Base-by-base conservation (phyloP, 2,113 vertebrate species). In the Octodon degus region DNA sequence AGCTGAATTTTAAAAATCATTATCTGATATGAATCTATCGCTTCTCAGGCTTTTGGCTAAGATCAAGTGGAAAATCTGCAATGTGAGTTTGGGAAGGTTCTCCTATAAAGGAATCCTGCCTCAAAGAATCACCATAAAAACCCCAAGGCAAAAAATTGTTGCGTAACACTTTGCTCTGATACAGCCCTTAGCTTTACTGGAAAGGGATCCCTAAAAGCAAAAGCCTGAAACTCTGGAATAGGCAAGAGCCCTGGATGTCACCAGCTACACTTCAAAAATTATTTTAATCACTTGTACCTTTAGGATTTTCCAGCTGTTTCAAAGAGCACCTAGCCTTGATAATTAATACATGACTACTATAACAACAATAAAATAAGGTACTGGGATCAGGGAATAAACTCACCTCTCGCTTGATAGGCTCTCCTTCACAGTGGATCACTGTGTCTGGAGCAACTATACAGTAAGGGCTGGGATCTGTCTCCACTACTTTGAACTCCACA, bases 371-470 rank as follows among this genome's bases (percentile, higher is more conserved):
- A 0, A 10, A 25, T 24, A 25, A 30, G 27, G 27, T 58, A 79
- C 32, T 2, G 1, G 17, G 7, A 87, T 86, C 19, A 80, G 14
- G 65, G 40, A 89, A 27, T 79, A 91, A 92, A 93, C 99, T 96
- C 92, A 99, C 99, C 99, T 99, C 99, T 97, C 99, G 98, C 96
- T 99, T 99, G 98, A 99, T 99, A 43, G 99, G 99, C 96, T 99
- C 99, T 95, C 99, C 99, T 98, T 99, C 99, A 97, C 99, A 99
- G 96, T 99, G 99, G 97, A 99, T 99, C 96, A 99, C 99, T 0
- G 99, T 99, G 97, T 99, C 99, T 0, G 99, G 99, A 96, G 99
- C 99, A 97, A 99, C 99, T 93, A 99, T 99, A 97, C 99, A 99
- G 95, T 99, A 99, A 0, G 99, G 99, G 86, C 99, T 99, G 20